phyloP scores from a whole-genome alignment of 1,140 invertebrate genomes.

The Microplitis mediator region DNA sequence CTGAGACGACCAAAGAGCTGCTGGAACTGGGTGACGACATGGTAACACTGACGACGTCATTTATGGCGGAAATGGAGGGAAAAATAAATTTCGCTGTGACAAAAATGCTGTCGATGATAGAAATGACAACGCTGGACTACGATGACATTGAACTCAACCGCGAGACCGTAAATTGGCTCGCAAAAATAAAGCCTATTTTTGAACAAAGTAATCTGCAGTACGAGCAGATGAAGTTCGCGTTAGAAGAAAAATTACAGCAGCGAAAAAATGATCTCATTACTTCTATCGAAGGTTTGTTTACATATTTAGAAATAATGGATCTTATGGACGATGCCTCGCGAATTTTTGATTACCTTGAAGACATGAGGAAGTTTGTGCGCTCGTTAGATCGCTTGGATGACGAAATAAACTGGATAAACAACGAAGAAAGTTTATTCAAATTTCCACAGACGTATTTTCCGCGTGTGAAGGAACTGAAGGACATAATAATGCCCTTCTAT shows the following conservation, averaged over 20 bases:
- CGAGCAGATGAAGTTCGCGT: slow-evolving; percentile 79
- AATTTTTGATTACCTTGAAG: slow-evolving; percentile 70
- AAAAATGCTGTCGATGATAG: slow-evolving; percentile 70
- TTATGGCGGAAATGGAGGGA: slow-evolving; percentile 67
- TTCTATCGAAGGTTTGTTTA: slow-evolving; percentile 73
- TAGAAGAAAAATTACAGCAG: slow-evolving; percentile 77
- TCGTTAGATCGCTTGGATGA: slow-evolving; percentile 75
- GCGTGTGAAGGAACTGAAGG: slow-evolving; percentile 75
- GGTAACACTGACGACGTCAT: slow-evolving; percentile 66
- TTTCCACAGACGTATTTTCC: slow-evolving; percentile 76
- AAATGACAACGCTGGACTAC: slow-evolving; percentile 69
- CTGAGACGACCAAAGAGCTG: slow-evolving; percentile 73
- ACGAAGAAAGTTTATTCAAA: slow-evolving; percentile 86
- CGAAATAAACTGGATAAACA: slow-evolving; percentile 83
- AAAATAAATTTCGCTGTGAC: slow-evolving; percentile 68
- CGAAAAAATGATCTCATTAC: slow-evolving; percentile 72
- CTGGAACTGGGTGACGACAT: slow-evolving; percentile 71
- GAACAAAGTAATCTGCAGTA: slow-evolving; percentile 74
- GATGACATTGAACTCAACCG: slow-evolving; percentile 73
- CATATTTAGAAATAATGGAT: slow-evolving; percentile 67
- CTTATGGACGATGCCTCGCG: slow-evolving; percentile 73
- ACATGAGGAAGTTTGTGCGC: slow-evolving; percentile 76
- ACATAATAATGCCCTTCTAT: slow-evolving; percentile 72
- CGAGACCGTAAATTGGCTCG: slow-evolving; percentile 74
- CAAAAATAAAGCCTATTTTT: slow-evolving; percentile 73